Percentiles rank a stretch among this genome's conserved stretches.
Evolutionary conservation across 2,888 invertebrate species (phyloP).

Genomic region (Luperina testacea): DNA sequence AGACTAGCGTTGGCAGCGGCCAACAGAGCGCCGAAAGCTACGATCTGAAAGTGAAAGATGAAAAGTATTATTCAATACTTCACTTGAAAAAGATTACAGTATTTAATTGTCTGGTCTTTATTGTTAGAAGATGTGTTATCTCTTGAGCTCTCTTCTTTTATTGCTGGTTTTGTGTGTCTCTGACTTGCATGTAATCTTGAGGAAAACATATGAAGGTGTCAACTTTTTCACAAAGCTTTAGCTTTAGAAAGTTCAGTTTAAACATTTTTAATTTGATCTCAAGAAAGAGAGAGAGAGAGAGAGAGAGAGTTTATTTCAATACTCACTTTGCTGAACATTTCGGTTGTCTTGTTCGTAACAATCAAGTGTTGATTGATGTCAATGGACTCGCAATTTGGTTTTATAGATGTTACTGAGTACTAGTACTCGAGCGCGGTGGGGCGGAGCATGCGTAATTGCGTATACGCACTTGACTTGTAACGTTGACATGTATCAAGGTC

Average conservation of each 20-base stretch:
- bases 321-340: constrained; percentile 74
- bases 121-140: no score
- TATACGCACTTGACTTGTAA: constrained; percentile 41
- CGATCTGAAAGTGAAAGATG: constrained; percentile 44
- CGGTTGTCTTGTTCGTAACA: constrained; percentile 55
- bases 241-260: no score
- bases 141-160: no score
- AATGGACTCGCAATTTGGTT: constrained; percentile 58
- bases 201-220: no score
- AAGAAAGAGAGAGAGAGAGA: not conserved
- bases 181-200: no score
- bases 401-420: constrained; percentile 58
- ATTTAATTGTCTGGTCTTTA: no score
- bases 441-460: constrained; percentile 54
- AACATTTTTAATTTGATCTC: not conserved
- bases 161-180: no score
- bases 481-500: constrained; percentile 49
- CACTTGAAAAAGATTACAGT: no score
- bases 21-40: constrained; percentile 69
- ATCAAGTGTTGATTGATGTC: constrained; percentile 68
- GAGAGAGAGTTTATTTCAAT: not conserved
- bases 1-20: constrained; percentile 76
- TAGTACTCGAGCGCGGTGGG: constrained; percentile 59
- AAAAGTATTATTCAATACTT: not conserved
- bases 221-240: not conserved